Evolutionary conservation across 2,113 vertebrate species (phyloP), one percentile per base, ranked within the genome.

Genomic region (Seriola quinqueradiata): DNA sequence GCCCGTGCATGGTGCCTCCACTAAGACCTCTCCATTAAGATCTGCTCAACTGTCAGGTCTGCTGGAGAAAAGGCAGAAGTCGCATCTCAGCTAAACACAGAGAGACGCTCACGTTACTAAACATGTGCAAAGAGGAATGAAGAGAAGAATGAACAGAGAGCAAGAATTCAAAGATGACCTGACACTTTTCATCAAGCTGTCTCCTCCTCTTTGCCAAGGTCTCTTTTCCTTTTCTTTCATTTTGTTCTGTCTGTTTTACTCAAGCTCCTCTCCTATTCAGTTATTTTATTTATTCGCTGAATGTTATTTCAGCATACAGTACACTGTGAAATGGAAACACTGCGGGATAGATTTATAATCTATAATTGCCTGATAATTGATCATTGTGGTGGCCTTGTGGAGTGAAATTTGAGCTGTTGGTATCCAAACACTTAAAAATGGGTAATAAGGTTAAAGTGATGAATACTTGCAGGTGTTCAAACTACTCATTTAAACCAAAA

Each of bases 11-110:
- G 57, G 77, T 80, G 83, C 76, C 68, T 58, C 63, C 59, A 5
- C 61, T 12, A 77, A 82, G 78, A 84, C 14, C 70, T 77, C 72
- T 52, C 58, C 42, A 21, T 63, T 65, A 73, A 79, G 81, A 83
- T 71, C 61, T 78, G 86, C 40, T 5, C 16, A 66, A 63, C 84
- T 91, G 90, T 85, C 91, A 90, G 52, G 70, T 81, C 73, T 0
- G 48, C 73, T 40, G 84, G 91, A 93, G 82, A 82, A 89, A 89
- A 94, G 77, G 71, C 90, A 94, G 87, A 85, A 77, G 85, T n/a
- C 0, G 36, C 66, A 42, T 77, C 75, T 54, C 23, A 82, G 65
- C 60, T 64, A 85, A 89, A 90, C 89, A 90, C 63, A 60, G 70
- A 69, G 52, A 68, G 23, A 70, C 14, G 3, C 67, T 81, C 73